Base-by-base conservation (phyloP, 2,113 vertebrate genomes). In the Dermatemys mawii region DNA sequence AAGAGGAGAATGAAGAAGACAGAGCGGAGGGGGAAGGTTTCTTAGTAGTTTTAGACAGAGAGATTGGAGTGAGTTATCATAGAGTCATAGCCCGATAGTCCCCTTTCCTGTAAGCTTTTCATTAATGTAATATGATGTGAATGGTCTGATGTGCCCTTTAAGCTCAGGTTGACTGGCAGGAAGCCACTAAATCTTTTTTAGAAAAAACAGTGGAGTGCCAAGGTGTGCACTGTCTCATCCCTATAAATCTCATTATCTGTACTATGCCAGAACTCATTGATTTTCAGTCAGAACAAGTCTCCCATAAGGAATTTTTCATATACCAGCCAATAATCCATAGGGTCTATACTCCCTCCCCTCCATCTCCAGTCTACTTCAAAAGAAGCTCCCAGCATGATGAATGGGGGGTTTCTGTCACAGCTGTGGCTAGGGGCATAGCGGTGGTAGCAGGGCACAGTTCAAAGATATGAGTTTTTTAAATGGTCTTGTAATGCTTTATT, bases 231-330 rank as follows among this genome's bases (percentile, higher is more conserved):
- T 38, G 60, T 94, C 83, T 94, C 93, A 70, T 96, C 0, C 8
- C 94, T 83, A 55, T 94, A 94, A 94, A 90, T 94, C 94, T 96
- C n/a, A 2, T 94, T 96, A 12, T 97, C 97, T 97, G 96, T 97
- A 89, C 90, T 86, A 44, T 60, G 80, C 60, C 76, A 70, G 81
- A 1, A 0, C 70, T 53, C 2, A 2, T 95, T 2, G 12, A 90
- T 86, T 87, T 96, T 82, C 90, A 93, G 88, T 95, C 91, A 96
- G 83, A 95, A 83, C 29, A 89, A 84, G 21, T 96, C 89, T 97
- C 94, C 96, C 79, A 75, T 57, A 78, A 89, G 89, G 80, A 49
- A 21, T 75, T 93, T 93, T 93, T 95, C 88, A 91, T 88, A 73
- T 81, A 75, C 81, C 92, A 82, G 73, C 95, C 83, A 90, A 11